Percentiles rank a stretch among this genome's conserved stretches.
phyloP scores from a whole-genome alignment of 2,797 vertebrate genomes.

The Sciaenops ocellatus region DNA sequence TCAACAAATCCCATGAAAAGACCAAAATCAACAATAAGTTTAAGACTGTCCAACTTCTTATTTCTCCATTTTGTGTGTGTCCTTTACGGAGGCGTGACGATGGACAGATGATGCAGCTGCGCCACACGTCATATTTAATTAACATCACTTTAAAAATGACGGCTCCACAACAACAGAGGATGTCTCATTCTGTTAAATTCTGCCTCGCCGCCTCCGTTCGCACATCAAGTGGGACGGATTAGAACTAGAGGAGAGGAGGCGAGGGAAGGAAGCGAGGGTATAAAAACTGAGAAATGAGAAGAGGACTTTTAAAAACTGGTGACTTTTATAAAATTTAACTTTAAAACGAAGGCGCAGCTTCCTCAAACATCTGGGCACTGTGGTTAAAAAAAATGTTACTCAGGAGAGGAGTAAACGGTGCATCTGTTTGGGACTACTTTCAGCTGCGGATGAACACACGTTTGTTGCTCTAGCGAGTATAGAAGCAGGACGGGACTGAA shows the following conservation, averaged over 20 bases:
- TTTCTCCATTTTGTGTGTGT: too few relatives aligned
- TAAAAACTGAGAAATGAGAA: not conserved
- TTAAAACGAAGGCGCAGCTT: too few relatives aligned
- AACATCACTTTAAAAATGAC: too few relatives aligned
- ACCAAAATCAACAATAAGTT: not conserved
- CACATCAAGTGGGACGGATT: too few relatives aligned
- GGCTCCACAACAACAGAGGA: too few relatives aligned
- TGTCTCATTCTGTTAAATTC: too few relatives aligned
- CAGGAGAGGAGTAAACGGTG: not conserved
- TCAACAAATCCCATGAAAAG: slow-evolving; percentile 2
- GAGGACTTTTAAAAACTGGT: not conserved
- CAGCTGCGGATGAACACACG: not conserved
- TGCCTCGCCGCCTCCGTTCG: too few relatives aligned
- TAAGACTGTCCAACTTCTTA: not conserved
- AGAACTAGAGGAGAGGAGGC: too few relatives aligned
- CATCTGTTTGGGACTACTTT: not conserved
- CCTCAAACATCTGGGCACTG: not conserved
- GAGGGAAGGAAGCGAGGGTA: not conserved
- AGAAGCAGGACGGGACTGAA: not conserved
- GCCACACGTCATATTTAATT: too few relatives aligned
- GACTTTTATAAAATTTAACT: too few relatives aligned
- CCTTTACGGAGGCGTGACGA: too few relatives aligned
- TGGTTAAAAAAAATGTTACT: not conserved
- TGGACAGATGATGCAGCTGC: too few relatives aligned
- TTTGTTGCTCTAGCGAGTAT: not conserved